These are phyloP conservation scores for Idaea aversata DNA, from an alignment of 2,888 invertebrate genomes.

Conservation along the genomic window DNA sequence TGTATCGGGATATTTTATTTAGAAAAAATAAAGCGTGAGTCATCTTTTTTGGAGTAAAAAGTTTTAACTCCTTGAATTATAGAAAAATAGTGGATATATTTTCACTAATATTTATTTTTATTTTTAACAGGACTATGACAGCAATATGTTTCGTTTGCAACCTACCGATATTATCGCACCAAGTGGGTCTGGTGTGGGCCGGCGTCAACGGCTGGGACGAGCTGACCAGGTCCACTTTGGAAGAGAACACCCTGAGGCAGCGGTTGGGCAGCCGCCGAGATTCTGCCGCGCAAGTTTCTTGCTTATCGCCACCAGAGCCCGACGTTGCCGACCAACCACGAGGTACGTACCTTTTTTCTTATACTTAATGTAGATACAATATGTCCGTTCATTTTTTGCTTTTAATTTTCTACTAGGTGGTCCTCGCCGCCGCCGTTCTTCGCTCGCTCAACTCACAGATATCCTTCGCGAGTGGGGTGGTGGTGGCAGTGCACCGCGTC, in stretches of 20 bases:
- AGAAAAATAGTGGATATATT: conserved; percentile 1
- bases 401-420: conserved; percentile 61
- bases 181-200: conserved; percentile 96
- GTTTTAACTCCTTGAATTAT: neutral
- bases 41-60: neutral
- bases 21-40: conserved; percentile 74
- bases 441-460: conserved; percentile 93
- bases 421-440: conserved; percentile 89
- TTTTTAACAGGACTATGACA: conserved; percentile 90
- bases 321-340: conserved; percentile 82
- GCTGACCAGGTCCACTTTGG: conserved; percentile 89
- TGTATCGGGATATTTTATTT: conserved; percentile 63
- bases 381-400: neutral
- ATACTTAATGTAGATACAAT: neutral
- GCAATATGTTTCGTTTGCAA: conserved; percentile 98
- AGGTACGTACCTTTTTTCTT: conserved; percentile 43
- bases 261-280: conserved; percentile 92
- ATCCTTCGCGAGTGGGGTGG: conserved; percentile 93
- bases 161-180: conserved; percentile 95
- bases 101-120: conserved; percentile 33
- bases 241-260: conserved; percentile 91
- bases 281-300: conserved; percentile 94
- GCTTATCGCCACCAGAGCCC: conserved; percentile 90
- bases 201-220: conserved; percentile 98
- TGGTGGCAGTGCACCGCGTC: conserved; percentile 77